Percentiles rank a stretch among this genome's conserved stretches.
Conservation (phyloP, 2,113 vertebrate species). For the Haemorhous mexicanus region DNA sequence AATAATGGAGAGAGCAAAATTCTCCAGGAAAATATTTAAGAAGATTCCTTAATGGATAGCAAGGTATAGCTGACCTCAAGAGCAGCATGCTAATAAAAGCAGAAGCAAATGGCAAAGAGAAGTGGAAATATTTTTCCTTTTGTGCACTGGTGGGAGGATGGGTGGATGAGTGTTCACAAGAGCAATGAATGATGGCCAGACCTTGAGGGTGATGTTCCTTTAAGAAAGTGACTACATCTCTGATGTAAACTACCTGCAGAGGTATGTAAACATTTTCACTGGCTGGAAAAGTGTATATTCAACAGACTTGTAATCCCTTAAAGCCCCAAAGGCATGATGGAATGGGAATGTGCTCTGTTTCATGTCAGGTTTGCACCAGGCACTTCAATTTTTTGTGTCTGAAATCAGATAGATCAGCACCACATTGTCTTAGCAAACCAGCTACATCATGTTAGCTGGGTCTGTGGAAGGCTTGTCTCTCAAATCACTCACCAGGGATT, state of each 20-base stretch:
- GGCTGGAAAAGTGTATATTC: not conserved
- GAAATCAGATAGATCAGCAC: not conserved
- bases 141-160: not conserved
- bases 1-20: not conserved
- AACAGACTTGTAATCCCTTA: not conserved
- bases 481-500: not conserved
- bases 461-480: not conserved
- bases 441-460: not conserved
- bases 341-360: not conserved
- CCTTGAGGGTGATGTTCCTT: not conserved
- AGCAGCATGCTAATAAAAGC: not conserved
- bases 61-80: not conserved
- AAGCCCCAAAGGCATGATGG: not conserved
- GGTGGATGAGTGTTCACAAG: not conserved
- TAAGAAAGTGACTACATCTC: not conserved
- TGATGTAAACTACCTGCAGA: not conserved
- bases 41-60: not conserved
- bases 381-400: rapidly evolving
- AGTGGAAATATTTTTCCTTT: not conserved
- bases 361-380: not conserved
- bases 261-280: not conserved
- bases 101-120: not conserved
- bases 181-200: not conserved
- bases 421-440: not conserved
- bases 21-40: not conserved